Evolutionary conservation across 1,140 invertebrate genomes (phyloP).

Genomic region (Mercenaria mercenaria): DNA sequence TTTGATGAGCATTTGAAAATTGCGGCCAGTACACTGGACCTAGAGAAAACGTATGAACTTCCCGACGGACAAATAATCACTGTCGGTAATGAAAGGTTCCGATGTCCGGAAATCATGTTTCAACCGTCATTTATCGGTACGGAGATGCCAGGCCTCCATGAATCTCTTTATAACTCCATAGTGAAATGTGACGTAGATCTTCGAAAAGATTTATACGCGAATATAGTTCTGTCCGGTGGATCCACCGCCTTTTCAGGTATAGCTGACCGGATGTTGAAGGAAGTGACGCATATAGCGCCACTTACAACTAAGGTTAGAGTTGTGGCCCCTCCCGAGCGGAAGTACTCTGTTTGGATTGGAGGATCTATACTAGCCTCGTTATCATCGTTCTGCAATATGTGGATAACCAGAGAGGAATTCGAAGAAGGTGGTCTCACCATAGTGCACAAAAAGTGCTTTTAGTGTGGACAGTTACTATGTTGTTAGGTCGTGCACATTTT

Average conservation of each 20-base stretch:
- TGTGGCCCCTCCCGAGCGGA: slow-evolving; percentile 50
- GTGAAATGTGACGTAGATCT: slow-evolving; percentile 43
- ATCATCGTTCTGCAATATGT: slow-evolving; percentile 89
- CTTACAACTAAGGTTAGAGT: slow-evolving; percentile 48
- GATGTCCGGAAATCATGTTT: slow-evolving; percentile 90
- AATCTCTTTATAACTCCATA: slow-evolving; percentile 24
- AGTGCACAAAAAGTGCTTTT: slow-evolving; percentile 63
- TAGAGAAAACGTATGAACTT: slow-evolving; percentile 67
- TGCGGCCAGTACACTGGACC: slow-evolving; percentile 86
- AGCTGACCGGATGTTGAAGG: slow-evolving; percentile 12
- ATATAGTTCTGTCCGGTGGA: slow-evolving; percentile 44
- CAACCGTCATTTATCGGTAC: slow-evolving; percentile 85
- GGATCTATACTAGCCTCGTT: slow-evolving; percentile 42
- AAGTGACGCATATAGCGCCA: slow-evolving; percentile 49
- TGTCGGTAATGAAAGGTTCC: slow-evolving; percentile 92
- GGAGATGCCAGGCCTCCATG: slow-evolving; percentile 13
- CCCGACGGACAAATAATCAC: slow-evolving; percentile 85
- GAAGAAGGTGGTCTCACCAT: slow-evolving; percentile 93
- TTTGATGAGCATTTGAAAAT: slow-evolving; percentile 97
- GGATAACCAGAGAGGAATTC: slow-evolving; percentile 90
- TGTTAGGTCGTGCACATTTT: no score
- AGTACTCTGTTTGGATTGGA: slow-evolving; percentile 50
- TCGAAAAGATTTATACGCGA: slow-evolving; percentile 38
- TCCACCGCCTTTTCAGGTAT: slow-evolving; percentile 38
- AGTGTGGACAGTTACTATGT: not conserved